phyloP scores from a whole-genome alignment of 2,113 vertebrate genomes.

The Podarcis raffonei region DNA sequence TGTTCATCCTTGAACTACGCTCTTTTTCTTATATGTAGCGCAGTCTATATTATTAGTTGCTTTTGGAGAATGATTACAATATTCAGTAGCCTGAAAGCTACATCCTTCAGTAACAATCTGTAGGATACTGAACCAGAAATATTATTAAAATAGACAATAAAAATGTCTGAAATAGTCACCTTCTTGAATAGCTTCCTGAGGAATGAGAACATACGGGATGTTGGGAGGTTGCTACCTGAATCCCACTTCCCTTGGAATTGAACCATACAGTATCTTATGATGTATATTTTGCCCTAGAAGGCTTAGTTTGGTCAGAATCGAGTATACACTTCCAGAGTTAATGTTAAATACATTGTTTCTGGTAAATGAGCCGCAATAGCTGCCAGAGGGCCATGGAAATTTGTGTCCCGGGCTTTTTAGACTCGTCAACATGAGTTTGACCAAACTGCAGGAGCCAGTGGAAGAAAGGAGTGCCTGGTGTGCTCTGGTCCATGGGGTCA shows the following conservation, averaged over 20 bases:
- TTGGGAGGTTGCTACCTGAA: too few relatives aligned
- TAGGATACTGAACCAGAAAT: slow-evolving; percentile 23
- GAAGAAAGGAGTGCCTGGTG: too few relatives aligned
- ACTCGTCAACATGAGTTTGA: too few relatives aligned
- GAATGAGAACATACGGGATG: neutral
- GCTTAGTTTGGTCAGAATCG: too few relatives aligned
- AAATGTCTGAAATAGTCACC: neutral
- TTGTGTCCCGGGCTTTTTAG: too few relatives aligned
- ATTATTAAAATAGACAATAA: slow-evolving; percentile 3
- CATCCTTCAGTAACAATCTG: neutral
- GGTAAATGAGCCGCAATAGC: too few relatives aligned
- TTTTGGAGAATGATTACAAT: slow-evolving; percentile 31
- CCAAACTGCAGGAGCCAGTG: too few relatives aligned
- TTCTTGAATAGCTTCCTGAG: neutral
- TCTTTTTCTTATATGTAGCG: slow-evolving; percentile 1
- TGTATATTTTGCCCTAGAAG: too few relatives aligned
- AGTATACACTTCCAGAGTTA: too few relatives aligned
- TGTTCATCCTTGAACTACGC: neutral
- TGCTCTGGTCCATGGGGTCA: too few relatives aligned
- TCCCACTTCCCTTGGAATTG: neutral
- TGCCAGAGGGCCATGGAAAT: too few relatives aligned
- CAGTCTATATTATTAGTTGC: slow-evolving; percentile 10
- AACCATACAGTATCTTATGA: neutral
- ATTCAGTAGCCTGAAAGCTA: neutral
- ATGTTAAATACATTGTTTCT: too few relatives aligned